Evolutionary conservation across 2,888 invertebrate genomes (phyloP).

Genomic region (Athrips mouffetella): DNA sequence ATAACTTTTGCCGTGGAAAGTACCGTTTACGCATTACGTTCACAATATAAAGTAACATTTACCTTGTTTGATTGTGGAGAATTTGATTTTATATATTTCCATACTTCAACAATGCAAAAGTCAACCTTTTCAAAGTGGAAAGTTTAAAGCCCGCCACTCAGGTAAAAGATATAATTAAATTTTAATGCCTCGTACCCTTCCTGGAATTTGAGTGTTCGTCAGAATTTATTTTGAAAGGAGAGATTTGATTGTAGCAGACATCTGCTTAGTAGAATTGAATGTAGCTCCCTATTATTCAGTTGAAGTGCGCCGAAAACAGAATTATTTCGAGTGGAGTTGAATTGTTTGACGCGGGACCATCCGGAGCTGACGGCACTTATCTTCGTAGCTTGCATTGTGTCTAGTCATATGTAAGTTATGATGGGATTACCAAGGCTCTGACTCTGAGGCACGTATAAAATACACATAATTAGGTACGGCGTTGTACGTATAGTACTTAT

Average conservation of each 20-base stretch:
- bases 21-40: too few relatives aligned
- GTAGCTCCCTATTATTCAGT: constrained; percentile 1
- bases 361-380: too few relatives aligned
- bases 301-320: too few relatives aligned
- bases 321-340: too few relatives aligned
- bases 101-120: constrained; percentile 7
- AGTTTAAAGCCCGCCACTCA: constrained; percentile 15
- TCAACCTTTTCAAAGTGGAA: not conserved
- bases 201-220: constrained; percentile 14
- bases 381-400: too few relatives aligned
- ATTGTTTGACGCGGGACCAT: too few relatives aligned
- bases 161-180: constrained; percentile 19
- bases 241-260: not conserved
- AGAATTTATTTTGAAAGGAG: constrained; percentile 9
- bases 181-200: constrained; percentile 22
- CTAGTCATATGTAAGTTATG: too few relatives aligned
- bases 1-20: too few relatives aligned
- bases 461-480: too few relatives aligned
- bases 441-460: too few relatives aligned
- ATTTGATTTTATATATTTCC: not conserved
- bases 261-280: not conserved
- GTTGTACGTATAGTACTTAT: too few relatives aligned
- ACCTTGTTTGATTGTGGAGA: not conserved
- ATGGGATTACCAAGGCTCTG: too few relatives aligned
- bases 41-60: not conserved